Evolutionary conservation across 2,888 invertebrate species (phyloP).

Genomic region (Alentia gelatinosa): DNA sequence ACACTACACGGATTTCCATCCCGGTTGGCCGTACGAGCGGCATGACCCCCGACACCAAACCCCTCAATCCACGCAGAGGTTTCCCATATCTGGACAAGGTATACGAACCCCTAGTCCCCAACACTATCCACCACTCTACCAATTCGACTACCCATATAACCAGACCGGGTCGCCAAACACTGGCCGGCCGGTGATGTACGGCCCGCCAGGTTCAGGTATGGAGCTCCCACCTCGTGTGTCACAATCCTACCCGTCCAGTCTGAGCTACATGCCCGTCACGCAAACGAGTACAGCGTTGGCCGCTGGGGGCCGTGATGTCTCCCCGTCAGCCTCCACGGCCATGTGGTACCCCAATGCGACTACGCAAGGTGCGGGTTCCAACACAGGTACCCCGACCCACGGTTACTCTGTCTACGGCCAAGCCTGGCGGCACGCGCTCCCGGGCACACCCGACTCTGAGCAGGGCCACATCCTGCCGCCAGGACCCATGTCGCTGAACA

Average conservation of each 20-base stretch:
- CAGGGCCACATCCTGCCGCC: neutral
- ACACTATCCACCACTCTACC: neutral
- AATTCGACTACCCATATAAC: slow-evolving; percentile 10
- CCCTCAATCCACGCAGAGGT: neutral
- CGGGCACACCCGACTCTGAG: slow-evolving; percentile 8
- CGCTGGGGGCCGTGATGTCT: neutral
- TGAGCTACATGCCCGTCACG: neutral
- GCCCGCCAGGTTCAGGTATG: neutral
- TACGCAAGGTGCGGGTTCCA: neutral
- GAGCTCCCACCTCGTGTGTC: neutral
- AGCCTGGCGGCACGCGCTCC: neutral
- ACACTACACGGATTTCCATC: neutral
- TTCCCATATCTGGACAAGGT: neutral
- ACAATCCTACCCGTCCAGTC: slow-evolving; percentile 16
- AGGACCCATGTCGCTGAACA: neutral
- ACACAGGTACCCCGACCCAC: neutral
- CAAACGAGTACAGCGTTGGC: neutral
- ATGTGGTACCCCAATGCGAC: neutral
- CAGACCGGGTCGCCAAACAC: neutral
- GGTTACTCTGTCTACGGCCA: neutral
- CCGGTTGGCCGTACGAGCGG: neutral
- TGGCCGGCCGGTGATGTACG: neutral
- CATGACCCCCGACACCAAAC: neutral
- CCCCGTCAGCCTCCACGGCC: neutral
- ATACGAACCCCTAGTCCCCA: slow-evolving; percentile 37